phyloP scores from a whole-genome alignment of 2,113 vertebrate species.

The Plectropomus leopardus region DNA sequence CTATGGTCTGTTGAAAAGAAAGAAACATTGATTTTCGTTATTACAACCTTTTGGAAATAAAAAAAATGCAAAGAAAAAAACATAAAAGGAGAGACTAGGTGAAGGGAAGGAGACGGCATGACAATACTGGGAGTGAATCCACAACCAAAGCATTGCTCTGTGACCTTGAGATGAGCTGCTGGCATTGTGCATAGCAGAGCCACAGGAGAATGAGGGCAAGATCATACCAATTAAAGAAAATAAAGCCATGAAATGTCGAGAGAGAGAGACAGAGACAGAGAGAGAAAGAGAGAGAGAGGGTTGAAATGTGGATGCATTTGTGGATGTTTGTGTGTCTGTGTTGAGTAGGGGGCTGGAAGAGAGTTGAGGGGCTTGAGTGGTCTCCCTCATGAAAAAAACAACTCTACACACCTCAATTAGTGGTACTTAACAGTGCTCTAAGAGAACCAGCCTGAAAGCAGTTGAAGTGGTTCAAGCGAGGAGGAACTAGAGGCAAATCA shows the following conservation, averaged over 20 bases:
- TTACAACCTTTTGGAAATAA: too few species aligned
- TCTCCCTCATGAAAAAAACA: conserved; percentile 44
- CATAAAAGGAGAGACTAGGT: conserved; percentile 20
- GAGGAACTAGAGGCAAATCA: conserved; percentile 68
- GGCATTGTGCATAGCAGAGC: conserved; percentile 19
- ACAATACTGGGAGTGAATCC: conserved; percentile 42
- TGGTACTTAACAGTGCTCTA: conserved; percentile 58
- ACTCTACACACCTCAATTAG: conserved; percentile 76
- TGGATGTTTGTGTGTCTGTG: conserved; percentile 5
- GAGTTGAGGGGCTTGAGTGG: conserved; percentile 35
- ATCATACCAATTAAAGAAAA: conserved; percentile 44
- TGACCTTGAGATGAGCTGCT: conserved; percentile 65
- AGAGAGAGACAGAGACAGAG: too few species aligned
- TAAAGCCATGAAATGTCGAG: conserved; percentile 30
- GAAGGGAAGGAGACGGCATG: conserved; percentile 25
- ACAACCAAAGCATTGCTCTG: conserved; percentile 41
- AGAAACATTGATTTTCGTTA: too few species aligned
- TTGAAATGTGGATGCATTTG: conserved; percentile 3
- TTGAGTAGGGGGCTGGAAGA: background rate
- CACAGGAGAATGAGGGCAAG: conserved; percentile 28
- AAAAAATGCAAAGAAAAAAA: too few species aligned
- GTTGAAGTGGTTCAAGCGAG: conserved; percentile 68
- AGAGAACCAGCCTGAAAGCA: conserved; percentile 66
- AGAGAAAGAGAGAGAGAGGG: background rate
- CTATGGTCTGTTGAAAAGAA: too few species aligned